phyloP scores from a whole-genome alignment of 2,113 vertebrate genomes.

The Pagrus major region DNA sequence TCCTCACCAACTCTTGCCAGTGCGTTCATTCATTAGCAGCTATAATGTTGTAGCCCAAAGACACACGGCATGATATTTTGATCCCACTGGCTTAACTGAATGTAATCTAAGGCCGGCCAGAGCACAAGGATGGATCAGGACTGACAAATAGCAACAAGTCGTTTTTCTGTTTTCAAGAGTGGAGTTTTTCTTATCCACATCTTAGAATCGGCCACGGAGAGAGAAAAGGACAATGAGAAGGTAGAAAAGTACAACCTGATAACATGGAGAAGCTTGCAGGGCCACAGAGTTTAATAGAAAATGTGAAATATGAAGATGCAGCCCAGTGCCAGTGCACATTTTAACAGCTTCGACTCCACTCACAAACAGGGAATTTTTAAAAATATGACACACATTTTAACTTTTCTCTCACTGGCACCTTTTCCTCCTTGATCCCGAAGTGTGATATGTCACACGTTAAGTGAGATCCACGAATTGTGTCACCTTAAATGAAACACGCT shows the following conservation, averaged over 20 bases:
- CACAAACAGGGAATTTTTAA: slow-evolving; percentile 44
- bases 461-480: slow-evolving; percentile 28
- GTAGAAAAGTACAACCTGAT: slow-evolving; percentile 44
- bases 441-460: slow-evolving; percentile 63
- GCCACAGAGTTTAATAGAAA: slow-evolving; percentile 59
- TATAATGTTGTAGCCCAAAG: slow-evolving; percentile 80
- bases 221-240: slow-evolving; percentile 23
- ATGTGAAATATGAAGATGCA: slow-evolving; percentile 63
- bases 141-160: slow-evolving; percentile 53
- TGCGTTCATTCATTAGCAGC: slow-evolving; percentile 81
- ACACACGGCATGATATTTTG: slow-evolving; percentile 59
- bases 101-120: slow-evolving; percentile 34
- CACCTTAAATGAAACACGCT: slow-evolving; percentile 27
- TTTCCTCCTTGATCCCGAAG: slow-evolving; percentile 37
- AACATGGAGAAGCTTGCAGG: slow-evolving; percentile 38
- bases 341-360: slow-evolving; percentile 55
- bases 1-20: slow-evolving; percentile 80
- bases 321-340: slow-evolving; percentile 58
- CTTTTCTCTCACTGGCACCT: slow-evolving; percentile 32
- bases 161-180: slow-evolving; percentile 15
- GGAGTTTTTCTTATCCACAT: slow-evolving; percentile 17
- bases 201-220: neutral
- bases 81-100: slow-evolving; percentile 42
- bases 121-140: slow-evolving; percentile 10
- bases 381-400: slow-evolving; percentile 57